Base-by-base conservation (phyloP, 2,888 invertebrate species). In the Cantharis nigra region DNA sequence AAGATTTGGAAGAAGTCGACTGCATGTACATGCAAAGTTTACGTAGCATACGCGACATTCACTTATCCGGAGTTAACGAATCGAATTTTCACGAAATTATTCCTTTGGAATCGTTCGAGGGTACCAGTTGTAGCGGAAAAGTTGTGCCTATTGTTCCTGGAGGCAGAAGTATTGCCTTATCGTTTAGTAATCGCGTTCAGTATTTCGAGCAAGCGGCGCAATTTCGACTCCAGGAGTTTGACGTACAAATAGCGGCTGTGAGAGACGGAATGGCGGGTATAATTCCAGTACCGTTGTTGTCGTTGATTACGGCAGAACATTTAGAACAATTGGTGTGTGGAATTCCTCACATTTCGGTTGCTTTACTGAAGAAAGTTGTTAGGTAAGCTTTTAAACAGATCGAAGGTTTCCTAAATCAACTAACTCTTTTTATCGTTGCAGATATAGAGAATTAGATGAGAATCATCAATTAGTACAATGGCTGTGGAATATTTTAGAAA, bases 301-400 rank as follows among this genome's bases (percentile, higher is more conserved):
- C 91, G 0, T 86, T 93, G 23, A 88, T 92, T 82, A 92, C 92
- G 0, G 90, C 91, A 2, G 88, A 89, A 28, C 89, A 91, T 83
- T 87, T 93, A 83, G 93, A 93, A 84, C 91, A 91, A 83, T 86
- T 92, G 75, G 91, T 93, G 10, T 93, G 92, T 85, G 93, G 93
- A 9, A 89, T 92, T 85, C 90, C 92, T 1, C 90, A 91, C 80
- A 91, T 93, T 81, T 91, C 91, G 1, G 90, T 93, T 20, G 88
- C 90, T 23, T 86, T 91, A 63, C 87, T 93, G 16, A 91, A 91
- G 83, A 91, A 91, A 86, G 91, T 92, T 72, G 92, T 92, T 76
- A 90, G 92, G 92, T 92, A 85, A 83, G n/a, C 3, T 69, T 26
- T 18, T 10, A 14, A 26, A 14, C n/a, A 1, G 1, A n/a, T n/a